Conservation (phyloP, 1,140 invertebrate species). For the Bilobella aurantiaca region DNA sequence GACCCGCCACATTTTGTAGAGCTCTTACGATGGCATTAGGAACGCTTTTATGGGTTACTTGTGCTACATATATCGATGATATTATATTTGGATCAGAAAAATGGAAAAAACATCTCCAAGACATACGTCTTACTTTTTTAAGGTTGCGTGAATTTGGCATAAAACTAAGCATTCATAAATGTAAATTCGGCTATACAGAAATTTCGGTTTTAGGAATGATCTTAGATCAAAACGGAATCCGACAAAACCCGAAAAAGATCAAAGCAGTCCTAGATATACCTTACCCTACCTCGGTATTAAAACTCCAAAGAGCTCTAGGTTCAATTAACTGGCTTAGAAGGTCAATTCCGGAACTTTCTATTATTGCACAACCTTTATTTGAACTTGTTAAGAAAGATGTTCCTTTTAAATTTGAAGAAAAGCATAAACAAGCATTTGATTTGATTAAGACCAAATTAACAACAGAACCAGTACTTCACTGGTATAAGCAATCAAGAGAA, state of each 20-base stretch:
- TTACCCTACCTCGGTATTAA: neutral
- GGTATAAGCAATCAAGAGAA: neutral
- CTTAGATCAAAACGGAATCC: neutral
- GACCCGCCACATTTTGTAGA: neutral
- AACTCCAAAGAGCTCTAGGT: neutral
- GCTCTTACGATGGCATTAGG: neutral
- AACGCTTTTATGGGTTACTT: neutral
- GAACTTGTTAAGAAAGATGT: neutral
- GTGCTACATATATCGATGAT: neutral
- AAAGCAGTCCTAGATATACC: neutral
- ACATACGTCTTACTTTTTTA: neutral
- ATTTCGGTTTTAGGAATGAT: neutral
- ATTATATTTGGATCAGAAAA: neutral
- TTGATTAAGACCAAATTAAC: neutral
- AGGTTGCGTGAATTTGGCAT: neutral
- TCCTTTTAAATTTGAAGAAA: neutral
- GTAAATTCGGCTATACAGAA: neutral
- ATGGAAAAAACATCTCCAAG: neutral
- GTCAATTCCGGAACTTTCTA: neutral
- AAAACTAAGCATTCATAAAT: conserved; percentile 6
- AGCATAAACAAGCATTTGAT: conserved; percentile 1
- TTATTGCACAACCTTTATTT: neutral
- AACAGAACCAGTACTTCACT: neutral
- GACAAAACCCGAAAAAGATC: neutral
- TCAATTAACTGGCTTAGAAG: neutral